A percentile compares a stretch with the other conserved stretches of the same genome.
phyloP scores from a whole-genome alignment of 2,888 invertebrate genomes.

The Mycalesis mineus region DNA sequence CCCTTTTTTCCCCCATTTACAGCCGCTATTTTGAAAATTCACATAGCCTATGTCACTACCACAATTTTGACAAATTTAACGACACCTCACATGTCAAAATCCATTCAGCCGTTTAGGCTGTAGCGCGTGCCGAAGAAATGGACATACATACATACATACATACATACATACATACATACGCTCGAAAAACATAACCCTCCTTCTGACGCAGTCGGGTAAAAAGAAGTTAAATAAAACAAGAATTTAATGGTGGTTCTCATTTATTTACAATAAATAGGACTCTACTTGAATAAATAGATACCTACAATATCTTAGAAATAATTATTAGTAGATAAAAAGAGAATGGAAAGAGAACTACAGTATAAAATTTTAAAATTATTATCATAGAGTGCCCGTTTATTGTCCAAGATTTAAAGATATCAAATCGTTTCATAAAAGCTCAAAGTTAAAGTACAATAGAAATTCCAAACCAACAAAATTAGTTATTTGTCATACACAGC shows the following conservation, averaged over 20 bases:
- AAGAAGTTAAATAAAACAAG: conserved; percentile 19
- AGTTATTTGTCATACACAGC: conserved; percentile 78
- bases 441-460: conserved; percentile 28
- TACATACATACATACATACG: too few species aligned
- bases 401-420: conserved; percentile 42
- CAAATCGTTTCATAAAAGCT: conserved; percentile 19
- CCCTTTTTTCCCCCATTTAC: too few species aligned
- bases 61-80: too few species aligned
- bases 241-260: conserved; percentile 29
- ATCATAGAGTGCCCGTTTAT: conserved; percentile 53
- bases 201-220: too few species aligned
- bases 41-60: too few species aligned
- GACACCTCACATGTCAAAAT: too few species aligned
- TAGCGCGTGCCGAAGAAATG: too few species aligned
- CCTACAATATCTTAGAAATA: conserved; percentile 35
- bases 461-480: conserved; percentile 23
- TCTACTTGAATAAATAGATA: conserved; percentile 46
- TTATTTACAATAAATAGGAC: conserved; percentile 65
- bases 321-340: conserved; percentile 24
- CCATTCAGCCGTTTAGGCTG: too few species aligned
- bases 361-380: conserved; percentile 53
- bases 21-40: too few species aligned
- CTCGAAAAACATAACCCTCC: too few species aligned
- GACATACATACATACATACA: too few species aligned
- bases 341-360: conserved; percentile 38